phyloP scores from a whole-genome alignment of 2,113 vertebrate species.

The Eonycteris spelaea region DNA sequence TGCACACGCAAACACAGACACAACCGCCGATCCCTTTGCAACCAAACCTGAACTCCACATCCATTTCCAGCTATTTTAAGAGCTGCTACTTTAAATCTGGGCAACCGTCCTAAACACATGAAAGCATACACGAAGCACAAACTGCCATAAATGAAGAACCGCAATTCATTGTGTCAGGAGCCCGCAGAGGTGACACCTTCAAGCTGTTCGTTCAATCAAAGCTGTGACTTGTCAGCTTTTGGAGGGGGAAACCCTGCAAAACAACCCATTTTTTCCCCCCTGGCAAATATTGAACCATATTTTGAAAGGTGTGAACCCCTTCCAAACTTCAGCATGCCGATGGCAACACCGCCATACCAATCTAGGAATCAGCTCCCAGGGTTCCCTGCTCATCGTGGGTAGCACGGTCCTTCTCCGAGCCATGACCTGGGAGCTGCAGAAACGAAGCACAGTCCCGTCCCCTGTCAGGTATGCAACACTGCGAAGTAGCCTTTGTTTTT shows the following conservation, averaged over 20 bases:
- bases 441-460: background rate
- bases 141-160: slow-evolving; percentile 75
- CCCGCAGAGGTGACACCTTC: slow-evolving; percentile 79
- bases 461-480: background rate
- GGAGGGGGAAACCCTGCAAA: slow-evolving; percentile 74
- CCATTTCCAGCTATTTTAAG: slow-evolving; percentile 80
- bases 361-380: slow-evolving; percentile 46
- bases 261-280: slow-evolving; percentile 55
- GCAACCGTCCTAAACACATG: slow-evolving; percentile 80
- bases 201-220: slow-evolving; percentile 80
- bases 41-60: slow-evolving; percentile 69
- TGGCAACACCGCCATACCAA: slow-evolving; percentile 42
- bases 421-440: background rate
- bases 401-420: background rate
- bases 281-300: slow-evolving; percentile 74
- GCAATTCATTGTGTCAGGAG: slow-evolving; percentile 72
- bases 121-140: slow-evolving; percentile 73
- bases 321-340: slow-evolving; percentile 78
- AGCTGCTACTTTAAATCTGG: slow-evolving; percentile 80
- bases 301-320: slow-evolving; percentile 83
- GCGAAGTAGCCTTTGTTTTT: slow-evolving; percentile 22
- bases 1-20: background rate
- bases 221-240: slow-evolving; percentile 79
- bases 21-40: slow-evolving; percentile 58
- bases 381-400: background rate